A percentile compares a stretch with the other conserved stretches of the same genome.
These are phyloP conservation scores for Prosopocoilus inquinatus DNA, from an alignment of 2,888 invertebrate species.

Conservation along the genomic window DNA sequence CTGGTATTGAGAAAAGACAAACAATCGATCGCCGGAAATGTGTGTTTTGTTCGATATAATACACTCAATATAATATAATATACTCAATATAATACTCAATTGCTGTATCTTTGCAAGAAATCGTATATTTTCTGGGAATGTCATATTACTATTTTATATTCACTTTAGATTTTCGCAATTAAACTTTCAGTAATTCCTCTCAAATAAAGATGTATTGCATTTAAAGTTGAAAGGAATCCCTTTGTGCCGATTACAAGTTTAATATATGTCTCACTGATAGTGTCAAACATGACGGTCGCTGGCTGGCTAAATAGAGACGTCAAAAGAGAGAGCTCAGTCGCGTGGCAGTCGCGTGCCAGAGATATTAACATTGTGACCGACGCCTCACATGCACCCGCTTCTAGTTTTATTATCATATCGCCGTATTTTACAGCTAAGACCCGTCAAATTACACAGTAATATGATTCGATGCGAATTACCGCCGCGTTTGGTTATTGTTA, in stretches of 20 bases:
- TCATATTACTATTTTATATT: no score
- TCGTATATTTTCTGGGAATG: no score
- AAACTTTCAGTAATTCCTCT: no score
- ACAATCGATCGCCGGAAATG: no score
- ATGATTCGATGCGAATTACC: conserved; percentile 31
- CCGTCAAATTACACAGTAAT: conserved; percentile 39
- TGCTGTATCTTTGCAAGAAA: no score
- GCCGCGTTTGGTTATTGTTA: conserved; percentile 9
- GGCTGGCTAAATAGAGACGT: conserved; percentile 39
- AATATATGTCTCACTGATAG: conserved; percentile 36
- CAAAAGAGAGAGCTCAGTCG: conserved; percentile 29
- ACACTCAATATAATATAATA: no score
- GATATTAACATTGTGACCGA: conserved; percentile 46
- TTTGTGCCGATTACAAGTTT: conserved; percentile 28
- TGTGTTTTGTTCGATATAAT: no score
- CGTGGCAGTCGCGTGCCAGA: conserved; percentile 40
- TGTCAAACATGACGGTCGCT: conserved; percentile 36
- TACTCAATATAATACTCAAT: no score
- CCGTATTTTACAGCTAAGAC: conserved; percentile 25
- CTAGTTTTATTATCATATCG: conserved; percentile 26
- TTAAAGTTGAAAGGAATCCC: conserved; percentile 18
- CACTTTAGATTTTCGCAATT: no score
- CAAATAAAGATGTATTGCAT: background rate
- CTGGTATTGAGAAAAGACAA: no score
- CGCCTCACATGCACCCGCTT: conserved; percentile 20